Evolutionary conservation across 2,797 vertebrate species (phyloP).

Genomic region (Apodemus agrarius): DNA sequence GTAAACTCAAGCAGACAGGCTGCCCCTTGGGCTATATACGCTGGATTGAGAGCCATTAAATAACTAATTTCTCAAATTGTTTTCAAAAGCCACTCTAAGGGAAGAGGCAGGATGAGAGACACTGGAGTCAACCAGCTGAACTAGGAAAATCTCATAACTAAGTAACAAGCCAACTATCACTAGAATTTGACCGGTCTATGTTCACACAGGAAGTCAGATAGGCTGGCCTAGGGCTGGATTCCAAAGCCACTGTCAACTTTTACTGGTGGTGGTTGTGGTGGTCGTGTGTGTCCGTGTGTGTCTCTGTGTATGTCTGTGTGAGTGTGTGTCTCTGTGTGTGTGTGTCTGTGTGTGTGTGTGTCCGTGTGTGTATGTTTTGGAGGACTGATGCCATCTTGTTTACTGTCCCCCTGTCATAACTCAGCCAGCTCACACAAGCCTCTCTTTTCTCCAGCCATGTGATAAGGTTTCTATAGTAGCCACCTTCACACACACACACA

Average conservation of each 20-base stretch:
- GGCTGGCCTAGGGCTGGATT: neutral
- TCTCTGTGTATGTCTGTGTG: too few species aligned
- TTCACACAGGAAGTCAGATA: neutral
- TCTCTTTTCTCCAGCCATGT: neutral
- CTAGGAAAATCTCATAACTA: neutral
- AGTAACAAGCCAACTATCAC: neutral
- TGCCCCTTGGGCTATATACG: neutral
- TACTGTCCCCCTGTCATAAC: neutral
- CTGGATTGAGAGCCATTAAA: neutral
- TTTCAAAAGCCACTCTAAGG: neutral
- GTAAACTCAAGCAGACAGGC: neutral
- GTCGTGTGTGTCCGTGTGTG: too few species aligned
- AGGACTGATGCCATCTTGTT: neutral
- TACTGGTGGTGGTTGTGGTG: too few species aligned
- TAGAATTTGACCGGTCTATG: neutral
- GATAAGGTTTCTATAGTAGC: neutral
- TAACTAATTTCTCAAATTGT: neutral
- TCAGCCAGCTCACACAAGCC: neutral
- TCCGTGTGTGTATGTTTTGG: neutral
- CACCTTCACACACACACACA: too few species aligned
- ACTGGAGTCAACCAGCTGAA: neutral
- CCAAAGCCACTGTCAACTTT: neutral
- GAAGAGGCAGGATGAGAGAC: neutral
- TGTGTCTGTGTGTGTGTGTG: too few species aligned
- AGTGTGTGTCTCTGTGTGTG: too few species aligned